Conservation (phyloP, 2,888 invertebrate genomes). For the Plusia festucae region DNA sequence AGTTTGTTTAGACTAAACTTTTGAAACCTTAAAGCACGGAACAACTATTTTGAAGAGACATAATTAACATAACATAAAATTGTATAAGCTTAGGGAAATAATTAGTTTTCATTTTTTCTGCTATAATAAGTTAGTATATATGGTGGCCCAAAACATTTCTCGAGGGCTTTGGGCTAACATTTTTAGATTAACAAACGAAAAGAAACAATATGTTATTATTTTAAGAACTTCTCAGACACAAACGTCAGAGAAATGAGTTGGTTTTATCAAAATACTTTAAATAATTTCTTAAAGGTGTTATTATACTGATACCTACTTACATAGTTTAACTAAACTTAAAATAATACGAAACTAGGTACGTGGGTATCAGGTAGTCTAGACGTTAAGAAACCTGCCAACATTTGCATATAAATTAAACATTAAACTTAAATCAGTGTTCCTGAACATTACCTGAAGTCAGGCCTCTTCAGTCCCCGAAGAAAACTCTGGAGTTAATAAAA, state of each 20-base stretch:
- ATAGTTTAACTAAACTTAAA: background rate
- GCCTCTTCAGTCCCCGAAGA: conserved; percentile 23
- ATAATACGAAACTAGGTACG: background rate
- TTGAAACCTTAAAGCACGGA: background rate
- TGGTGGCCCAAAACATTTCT: too few species aligned
- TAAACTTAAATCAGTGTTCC: conserved; percentile 50
- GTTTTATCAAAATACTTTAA: too few species aligned
- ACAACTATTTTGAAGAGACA: background rate
- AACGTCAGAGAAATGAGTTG: too few species aligned
- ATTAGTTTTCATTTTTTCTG: background rate
- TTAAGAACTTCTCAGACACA: too few species aligned
- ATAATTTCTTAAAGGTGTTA: too few species aligned
- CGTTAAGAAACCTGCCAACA: conserved; percentile 24
- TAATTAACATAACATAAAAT: background rate
- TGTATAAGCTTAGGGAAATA: background rate
- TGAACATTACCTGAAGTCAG: conserved; percentile 31
- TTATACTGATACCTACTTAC: too few species aligned
- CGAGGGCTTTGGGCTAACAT: too few species aligned
- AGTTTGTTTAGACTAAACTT: background rate
- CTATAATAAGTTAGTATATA: background rate
- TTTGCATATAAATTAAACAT: conserved; percentile 55
- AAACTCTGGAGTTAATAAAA: conserved; percentile 25
- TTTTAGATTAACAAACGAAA: too few species aligned
- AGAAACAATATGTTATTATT: too few species aligned
- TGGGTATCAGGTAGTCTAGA: background rate